Evolutionary conservation across 2,888 invertebrate species (phyloP).

Genomic region (Watsonalla binaria): DNA sequence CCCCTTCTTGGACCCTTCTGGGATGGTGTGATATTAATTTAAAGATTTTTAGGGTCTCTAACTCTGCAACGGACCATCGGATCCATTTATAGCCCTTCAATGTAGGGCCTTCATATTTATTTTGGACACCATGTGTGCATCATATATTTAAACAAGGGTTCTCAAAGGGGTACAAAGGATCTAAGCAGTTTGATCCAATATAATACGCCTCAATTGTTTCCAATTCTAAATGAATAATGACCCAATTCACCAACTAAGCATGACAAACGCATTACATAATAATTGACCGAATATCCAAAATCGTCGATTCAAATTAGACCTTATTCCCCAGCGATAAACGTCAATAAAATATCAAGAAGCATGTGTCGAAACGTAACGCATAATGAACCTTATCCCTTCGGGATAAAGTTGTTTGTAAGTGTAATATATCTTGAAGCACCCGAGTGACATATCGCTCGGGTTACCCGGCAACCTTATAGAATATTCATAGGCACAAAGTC

Average conservation of each 20-base stretch:
- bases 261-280: background rate
- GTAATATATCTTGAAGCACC: conserved; percentile 1
- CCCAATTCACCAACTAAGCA: background rate
- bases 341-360: background rate
- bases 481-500: conserved; percentile 22
- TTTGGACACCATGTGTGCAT: no score
- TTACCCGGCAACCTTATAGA: conserved; percentile 17
- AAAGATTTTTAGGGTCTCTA: no score
- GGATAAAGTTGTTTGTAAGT: background rate
- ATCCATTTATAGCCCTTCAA: no score
- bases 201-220: background rate
- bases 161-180: no score
- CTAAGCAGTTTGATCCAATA: no score
- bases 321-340: background rate
- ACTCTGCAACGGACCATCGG: no score
- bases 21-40: no score
- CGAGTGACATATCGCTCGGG: conserved; percentile 15
- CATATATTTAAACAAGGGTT: no score
- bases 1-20: no score
- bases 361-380: background rate
- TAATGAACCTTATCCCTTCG: background rate
- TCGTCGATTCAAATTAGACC: background rate
- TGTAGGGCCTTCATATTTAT: no score
- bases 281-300: background rate
- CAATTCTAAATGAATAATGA: background rate